These are phyloP conservation scores for Buphagus erythrorhynchus DNA, from an alignment of 2,797 vertebrate species.

Conservation along the genomic window DNA sequence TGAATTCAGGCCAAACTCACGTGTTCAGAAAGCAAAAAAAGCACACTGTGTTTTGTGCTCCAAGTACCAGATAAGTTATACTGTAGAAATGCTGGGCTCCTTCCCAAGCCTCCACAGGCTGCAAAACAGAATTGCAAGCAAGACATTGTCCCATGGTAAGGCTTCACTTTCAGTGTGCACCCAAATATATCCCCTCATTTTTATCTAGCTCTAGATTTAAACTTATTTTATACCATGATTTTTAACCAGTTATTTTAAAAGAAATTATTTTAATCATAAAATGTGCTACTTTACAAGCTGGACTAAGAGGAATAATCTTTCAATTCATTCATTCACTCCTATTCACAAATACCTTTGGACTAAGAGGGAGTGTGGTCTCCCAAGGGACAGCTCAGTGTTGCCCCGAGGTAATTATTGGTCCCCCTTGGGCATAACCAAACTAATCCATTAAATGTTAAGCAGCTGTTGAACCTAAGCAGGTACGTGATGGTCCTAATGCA, in stretches of 20 bases:
- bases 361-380: neutral
- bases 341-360: neutral
- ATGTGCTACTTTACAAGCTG: neutral
- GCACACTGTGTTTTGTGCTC: neutral
- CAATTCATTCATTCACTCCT: neutral
- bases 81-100: neutral
- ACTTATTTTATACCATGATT: neutral
- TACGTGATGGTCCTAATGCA: neutral
- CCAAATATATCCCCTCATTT: neutral
- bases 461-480: neutral
- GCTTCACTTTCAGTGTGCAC: neutral
- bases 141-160: neutral
- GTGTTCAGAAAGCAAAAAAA: neutral
- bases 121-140: neutral
- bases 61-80: neutral
- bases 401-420: neutral
- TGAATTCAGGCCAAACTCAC: neutral
- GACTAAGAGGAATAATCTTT: neutral
- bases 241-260: neutral
- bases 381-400: neutral
- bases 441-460: neutral
- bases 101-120: neutral
- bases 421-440: neutral
- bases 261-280: neutral
- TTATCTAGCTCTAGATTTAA: neutral